phyloP scores from a whole-genome alignment of 2,888 invertebrate genomes.

The Drosophila neotestacea region DNA sequence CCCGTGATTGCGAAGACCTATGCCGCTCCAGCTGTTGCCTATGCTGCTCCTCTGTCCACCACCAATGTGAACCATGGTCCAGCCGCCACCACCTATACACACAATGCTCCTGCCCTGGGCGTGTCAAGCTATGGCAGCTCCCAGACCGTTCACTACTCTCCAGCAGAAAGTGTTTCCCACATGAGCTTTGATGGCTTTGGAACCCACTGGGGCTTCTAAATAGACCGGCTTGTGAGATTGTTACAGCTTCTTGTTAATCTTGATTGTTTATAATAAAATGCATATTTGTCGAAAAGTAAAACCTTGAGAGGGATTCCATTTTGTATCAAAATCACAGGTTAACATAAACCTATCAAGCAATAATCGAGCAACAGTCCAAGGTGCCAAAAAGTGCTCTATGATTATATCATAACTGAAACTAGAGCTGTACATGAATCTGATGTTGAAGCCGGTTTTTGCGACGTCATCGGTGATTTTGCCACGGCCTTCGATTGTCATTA shows the following conservation, averaged over 20 bases:
- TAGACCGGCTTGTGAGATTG: constrained; percentile 15
- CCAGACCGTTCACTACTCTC: constrained; percentile 85
- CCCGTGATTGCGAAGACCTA: constrained; percentile 78
- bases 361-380: constrained; percentile 55
- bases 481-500: constrained; percentile 48
- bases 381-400: constrained; percentile 25
- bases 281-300: constrained; percentile 52
- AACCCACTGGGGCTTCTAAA: constrained; percentile 89
- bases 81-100: constrained; percentile 80
- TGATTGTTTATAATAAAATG: constrained; percentile 48
- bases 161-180: constrained; percentile 88
- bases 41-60: constrained; percentile 70
- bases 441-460: constrained; percentile 62
- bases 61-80: constrained; percentile 74
- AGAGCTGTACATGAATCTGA: not conserved
- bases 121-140: constrained; percentile 82
- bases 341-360: constrained; percentile 55
- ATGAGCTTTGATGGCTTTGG: constrained; percentile 88
- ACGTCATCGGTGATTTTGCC: constrained; percentile 49
- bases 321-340: constrained; percentile 20
- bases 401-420: constrained; percentile 44
- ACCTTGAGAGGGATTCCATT: constrained; percentile 40
- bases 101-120: constrained; percentile 83
- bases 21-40: constrained; percentile 46
- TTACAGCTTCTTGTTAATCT: constrained; percentile 61